A percentile compares a stretch with the other conserved stretches of the same genome.
phyloP scores from a whole-genome alignment of 2,797 vertebrate genomes.

The Scarus forsteni region DNA sequence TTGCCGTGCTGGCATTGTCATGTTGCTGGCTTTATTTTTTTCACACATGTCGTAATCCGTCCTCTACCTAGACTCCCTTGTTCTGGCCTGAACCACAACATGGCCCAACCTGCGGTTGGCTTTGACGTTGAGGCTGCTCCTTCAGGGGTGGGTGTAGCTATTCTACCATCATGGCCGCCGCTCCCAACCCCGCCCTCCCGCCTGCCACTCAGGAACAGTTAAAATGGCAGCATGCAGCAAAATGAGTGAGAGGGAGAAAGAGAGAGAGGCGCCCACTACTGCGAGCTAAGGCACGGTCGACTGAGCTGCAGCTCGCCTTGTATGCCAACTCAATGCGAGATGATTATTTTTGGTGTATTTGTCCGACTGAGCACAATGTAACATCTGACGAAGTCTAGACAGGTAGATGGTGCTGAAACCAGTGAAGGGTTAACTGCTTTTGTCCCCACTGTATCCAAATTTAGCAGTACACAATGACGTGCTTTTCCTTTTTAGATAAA shows the following conservation, averaged over 20 bases:
- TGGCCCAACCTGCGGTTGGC: constrained; percentile 41
- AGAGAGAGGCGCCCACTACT: constrained; percentile 71
- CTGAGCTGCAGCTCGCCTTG: constrained; percentile 58
- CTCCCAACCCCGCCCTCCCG: constrained; percentile 72
- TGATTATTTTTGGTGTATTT: constrained; percentile 58
- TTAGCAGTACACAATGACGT: not conserved
- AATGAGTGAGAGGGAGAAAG: constrained; percentile 73
- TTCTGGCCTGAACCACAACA: constrained; percentile 42
- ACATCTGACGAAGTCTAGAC: constrained; percentile 32
- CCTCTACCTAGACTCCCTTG: not conserved
- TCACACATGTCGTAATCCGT: not conserved
- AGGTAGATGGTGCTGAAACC: constrained; percentile 43
- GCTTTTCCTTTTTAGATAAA: not conserved
- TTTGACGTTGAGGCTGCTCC: constrained; percentile 68
- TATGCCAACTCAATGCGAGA: constrained; percentile 55
- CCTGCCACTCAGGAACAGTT: constrained; percentile 75
- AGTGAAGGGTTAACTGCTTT: constrained; percentile 42
- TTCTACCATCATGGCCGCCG: constrained; percentile 71
- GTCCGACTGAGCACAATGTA: constrained; percentile 21
- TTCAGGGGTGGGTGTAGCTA: constrained; percentile 68
- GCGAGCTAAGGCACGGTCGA: constrained; percentile 57
- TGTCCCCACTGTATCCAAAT: constrained; percentile 40
- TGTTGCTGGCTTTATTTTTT: constrained; percentile 9
- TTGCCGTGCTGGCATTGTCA: not conserved
- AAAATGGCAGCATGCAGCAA: constrained; percentile 75